phyloP scores from a whole-genome alignment of 2,888 invertebrate genomes.

The Tupiocoris notatus region DNA sequence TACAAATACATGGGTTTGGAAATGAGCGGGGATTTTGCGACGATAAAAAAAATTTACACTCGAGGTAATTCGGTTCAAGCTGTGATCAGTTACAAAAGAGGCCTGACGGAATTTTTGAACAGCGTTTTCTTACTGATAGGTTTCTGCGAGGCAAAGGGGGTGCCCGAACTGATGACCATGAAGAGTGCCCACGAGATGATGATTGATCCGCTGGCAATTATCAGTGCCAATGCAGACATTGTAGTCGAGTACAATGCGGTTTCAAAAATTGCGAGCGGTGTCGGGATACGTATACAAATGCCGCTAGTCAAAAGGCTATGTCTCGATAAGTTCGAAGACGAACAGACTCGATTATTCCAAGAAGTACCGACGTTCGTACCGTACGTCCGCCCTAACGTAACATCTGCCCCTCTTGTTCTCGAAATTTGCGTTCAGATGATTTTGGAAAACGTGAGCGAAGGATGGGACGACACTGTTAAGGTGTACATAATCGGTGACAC shows the following conservation, averaged over 20 bases:
- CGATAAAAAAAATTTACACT: neutral
- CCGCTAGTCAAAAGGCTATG: conserved; percentile 14
- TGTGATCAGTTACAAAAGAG: conserved; percentile 31
- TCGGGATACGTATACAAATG: too few relatives aligned
- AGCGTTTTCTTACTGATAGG: conserved; percentile 15
- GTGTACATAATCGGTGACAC: neutral
- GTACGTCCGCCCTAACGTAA: neutral
- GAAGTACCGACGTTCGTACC: neutral
- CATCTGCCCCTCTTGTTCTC: neutral
- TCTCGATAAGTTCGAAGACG: too few relatives aligned
- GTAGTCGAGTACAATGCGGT: conserved; percentile 15
- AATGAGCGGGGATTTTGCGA: neutral
- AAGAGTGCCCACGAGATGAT: neutral
- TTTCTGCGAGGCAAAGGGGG: neutral
- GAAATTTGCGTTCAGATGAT: conserved; percentile 5
- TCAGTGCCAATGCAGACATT: neutral
- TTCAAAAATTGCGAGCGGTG: too few relatives aligned
- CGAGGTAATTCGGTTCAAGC: conserved; percentile 9
- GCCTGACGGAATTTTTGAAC: conserved; percentile 29
- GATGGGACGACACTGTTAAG: neutral
- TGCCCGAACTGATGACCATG: neutral
- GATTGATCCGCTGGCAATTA: conserved; percentile 6
- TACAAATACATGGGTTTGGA: conserved; percentile 13
- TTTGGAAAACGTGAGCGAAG: neutral
- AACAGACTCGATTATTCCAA: neutral